Conservation (phyloP, 2,797 vertebrate genomes). For the Syncerus caffer region DNA sequence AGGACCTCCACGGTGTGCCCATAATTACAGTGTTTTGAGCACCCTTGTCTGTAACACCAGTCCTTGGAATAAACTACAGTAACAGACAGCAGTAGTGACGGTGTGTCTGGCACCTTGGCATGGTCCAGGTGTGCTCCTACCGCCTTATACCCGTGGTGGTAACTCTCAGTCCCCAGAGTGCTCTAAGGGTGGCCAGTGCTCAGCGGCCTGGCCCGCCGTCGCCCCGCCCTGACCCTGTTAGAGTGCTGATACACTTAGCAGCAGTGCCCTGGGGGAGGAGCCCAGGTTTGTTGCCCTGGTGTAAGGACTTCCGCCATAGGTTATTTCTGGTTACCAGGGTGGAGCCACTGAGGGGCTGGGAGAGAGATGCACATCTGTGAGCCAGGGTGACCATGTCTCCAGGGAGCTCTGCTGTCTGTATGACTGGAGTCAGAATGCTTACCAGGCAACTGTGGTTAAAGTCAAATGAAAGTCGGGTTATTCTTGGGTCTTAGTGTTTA, state of each 20-base stretch:
- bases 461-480: not conserved
- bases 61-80: not conserved
- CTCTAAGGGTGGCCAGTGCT: not conserved
- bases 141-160: not conserved
- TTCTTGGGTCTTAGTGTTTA: not conserved
- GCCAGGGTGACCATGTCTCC: fast-evolving
- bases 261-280: not conserved
- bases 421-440: not conserved
- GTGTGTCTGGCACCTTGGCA: not conserved
- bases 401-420: not conserved
- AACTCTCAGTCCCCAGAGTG: not conserved
- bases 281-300: not conserved
- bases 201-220: no score
- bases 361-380: fast-evolving
- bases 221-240: not conserved
- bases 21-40: not conserved
- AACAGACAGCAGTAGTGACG: not conserved
- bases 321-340: not conserved
- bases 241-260: no score
- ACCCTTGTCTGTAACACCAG: not conserved
- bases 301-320: no score
- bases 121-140: not conserved
- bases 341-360: not conserved
- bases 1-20: no score
- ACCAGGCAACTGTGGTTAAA: not conserved